These are phyloP conservation scores for Eurypyga helias DNA, from an alignment of 2,113 vertebrate genomes.

Conservation along the genomic window DNA sequence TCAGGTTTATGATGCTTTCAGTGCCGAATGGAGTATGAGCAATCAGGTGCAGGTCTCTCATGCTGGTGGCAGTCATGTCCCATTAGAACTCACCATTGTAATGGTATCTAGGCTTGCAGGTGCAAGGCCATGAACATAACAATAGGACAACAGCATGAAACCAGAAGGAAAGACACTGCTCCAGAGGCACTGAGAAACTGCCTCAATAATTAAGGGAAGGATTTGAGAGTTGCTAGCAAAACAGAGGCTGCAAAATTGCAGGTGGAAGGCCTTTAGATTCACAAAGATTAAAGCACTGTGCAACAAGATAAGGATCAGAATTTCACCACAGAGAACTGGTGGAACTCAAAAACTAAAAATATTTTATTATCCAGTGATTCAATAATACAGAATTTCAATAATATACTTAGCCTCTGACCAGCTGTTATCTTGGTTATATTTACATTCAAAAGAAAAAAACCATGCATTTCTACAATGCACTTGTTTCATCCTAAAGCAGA, in stretches of 20 bases:
- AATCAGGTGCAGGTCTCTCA: neutral
- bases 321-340: neutral
- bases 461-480: neutral
- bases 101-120: neutral
- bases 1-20: neutral
- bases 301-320: fast-evolving
- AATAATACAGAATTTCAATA: neutral
- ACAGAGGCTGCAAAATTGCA: neutral
- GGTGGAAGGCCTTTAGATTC: neutral
- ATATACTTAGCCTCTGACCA: neutral
- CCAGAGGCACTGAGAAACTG: neutral
- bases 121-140: neutral
- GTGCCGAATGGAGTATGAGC: neutral
- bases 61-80: neutral
- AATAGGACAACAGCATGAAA: neutral
- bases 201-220: neutral
- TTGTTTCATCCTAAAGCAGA: neutral
- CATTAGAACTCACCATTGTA: neutral
- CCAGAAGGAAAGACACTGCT: neutral
- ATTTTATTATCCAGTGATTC: neutral
- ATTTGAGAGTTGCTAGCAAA: neutral
- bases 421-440: neutral
- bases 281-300: neutral
- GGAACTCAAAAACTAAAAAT: neutral
- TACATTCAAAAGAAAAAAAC: neutral